Percentiles rank a stretch among this genome's conserved stretches.
phyloP scores from a whole-genome alignment of 2,797 vertebrate genomes.

The Chrysolophus pictus region DNA sequence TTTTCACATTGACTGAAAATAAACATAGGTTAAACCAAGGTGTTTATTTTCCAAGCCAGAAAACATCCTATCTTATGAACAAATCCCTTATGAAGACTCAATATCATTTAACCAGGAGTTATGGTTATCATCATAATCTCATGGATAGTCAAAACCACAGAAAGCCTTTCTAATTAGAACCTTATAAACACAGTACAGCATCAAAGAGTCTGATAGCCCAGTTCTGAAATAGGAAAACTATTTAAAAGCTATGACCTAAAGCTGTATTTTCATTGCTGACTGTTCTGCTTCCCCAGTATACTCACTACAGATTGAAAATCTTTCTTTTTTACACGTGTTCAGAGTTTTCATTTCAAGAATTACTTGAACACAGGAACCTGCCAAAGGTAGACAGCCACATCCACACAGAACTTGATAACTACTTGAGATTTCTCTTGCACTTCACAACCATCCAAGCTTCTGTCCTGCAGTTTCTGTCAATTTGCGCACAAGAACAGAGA shows the following conservation, averaged over 20 bases:
- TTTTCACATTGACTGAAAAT: background rate
- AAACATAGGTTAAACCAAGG: constrained; percentile 27
- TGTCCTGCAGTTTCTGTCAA: background rate
- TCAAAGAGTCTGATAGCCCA: background rate
- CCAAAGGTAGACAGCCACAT: background rate
- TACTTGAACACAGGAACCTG: background rate
- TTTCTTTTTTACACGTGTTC: background rate
- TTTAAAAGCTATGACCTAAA: background rate
- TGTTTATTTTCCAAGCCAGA: background rate
- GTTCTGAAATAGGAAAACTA: background rate
- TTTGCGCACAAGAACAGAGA: background rate
- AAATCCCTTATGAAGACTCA: background rate
- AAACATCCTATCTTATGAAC: background rate
- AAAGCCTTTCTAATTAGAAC: constrained; percentile 8
- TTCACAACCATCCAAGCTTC: rapidly evolving
- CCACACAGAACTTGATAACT: background rate
- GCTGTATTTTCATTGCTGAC: background rate
- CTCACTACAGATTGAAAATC: background rate
- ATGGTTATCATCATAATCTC: background rate
- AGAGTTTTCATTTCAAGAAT: background rate
- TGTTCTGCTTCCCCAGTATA: background rate
- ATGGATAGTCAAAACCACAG: background rate
- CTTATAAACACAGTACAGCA: background rate
- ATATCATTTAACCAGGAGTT: background rate
- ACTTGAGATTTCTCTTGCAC: background rate